Conservation (phyloP, 2,888 invertebrate species). For the Pheosia gnoma region DNA sequence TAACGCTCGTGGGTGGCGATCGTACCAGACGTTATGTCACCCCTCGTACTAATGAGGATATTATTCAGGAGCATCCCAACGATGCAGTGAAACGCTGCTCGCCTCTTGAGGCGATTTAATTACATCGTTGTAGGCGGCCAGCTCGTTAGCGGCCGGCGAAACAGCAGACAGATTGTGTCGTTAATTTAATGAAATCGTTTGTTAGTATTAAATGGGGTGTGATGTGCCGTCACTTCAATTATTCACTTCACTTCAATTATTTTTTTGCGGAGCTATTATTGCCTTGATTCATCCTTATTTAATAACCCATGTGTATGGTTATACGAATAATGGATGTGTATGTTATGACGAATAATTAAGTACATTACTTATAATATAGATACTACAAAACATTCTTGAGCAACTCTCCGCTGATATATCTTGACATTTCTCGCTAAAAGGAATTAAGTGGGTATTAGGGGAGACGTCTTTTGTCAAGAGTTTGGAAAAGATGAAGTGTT, state of each 20-base stretch:
- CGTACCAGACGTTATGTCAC: constrained; percentile 68
- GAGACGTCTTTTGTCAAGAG: neutral
- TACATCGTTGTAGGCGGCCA: constrained; percentile 55
- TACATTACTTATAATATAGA: too few species aligned
- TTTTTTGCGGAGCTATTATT: neutral
- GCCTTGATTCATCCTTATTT: too few species aligned
- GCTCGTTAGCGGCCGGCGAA: constrained; percentile 60
- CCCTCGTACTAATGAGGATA: constrained; percentile 71
- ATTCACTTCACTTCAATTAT: too few species aligned
- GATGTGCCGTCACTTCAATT: constrained; percentile 20
- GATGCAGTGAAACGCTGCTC: constrained; percentile 46
- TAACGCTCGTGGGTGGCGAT: constrained; percentile 77
- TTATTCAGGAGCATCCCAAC: constrained; percentile 69
- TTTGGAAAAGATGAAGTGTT: neutral
- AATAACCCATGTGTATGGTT: too few species aligned
- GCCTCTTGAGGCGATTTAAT: constrained; percentile 62
- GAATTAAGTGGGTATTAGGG: neutral
- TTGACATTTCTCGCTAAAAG: neutral
- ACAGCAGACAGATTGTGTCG: constrained; percentile 59
- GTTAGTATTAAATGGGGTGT: constrained; percentile 43
- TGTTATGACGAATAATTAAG: too few species aligned
- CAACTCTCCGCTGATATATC: too few species aligned
- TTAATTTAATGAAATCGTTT: constrained; percentile 51
- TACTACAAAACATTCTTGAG: too few species aligned
- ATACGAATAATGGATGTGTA: too few species aligned